Evolutionary conservation across 2,888 invertebrate species (phyloP).

Genomic region (Sipunculus nudus): DNA sequence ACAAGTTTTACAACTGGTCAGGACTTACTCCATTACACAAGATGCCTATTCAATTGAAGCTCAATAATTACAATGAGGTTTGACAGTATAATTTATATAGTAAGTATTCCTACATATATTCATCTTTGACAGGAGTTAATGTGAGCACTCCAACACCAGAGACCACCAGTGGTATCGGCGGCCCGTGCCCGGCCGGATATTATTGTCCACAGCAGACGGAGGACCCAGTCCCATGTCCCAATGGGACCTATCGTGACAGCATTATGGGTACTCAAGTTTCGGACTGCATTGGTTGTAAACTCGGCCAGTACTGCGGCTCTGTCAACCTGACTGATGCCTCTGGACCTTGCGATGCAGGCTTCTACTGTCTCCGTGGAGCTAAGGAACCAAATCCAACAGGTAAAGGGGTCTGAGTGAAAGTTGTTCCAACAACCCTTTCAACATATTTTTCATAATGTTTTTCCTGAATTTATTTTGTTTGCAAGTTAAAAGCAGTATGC

Average conservation of each 20-base stretch:
- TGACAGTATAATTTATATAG: no score
- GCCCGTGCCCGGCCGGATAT: constrained; percentile 59
- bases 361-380: constrained; percentile 57
- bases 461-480: no score
- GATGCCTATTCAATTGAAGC: no score
- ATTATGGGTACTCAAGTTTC: constrained; percentile 33
- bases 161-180: constrained; percentile 55
- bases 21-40: no score
- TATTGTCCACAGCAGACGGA: constrained; percentile 59
- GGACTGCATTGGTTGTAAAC: constrained; percentile 55
- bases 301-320: constrained; percentile 57
- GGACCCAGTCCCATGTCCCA: constrained; percentile 58
- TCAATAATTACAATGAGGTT: no score
- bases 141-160: constrained; percentile 51
- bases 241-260: constrained; percentile 51
- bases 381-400: constrained; percentile 55
- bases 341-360: constrained; percentile 58
- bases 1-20: no score
- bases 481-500: no score
- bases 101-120: no score
- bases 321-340: constrained; percentile 48
- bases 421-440: background rate
- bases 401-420: constrained; percentile 29
- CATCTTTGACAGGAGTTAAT: constrained; percentile 48
- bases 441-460: background rate